Evolutionary conservation across 2,888 invertebrate species (phyloP).

Genomic region (Mycalesis mineus): DNA sequence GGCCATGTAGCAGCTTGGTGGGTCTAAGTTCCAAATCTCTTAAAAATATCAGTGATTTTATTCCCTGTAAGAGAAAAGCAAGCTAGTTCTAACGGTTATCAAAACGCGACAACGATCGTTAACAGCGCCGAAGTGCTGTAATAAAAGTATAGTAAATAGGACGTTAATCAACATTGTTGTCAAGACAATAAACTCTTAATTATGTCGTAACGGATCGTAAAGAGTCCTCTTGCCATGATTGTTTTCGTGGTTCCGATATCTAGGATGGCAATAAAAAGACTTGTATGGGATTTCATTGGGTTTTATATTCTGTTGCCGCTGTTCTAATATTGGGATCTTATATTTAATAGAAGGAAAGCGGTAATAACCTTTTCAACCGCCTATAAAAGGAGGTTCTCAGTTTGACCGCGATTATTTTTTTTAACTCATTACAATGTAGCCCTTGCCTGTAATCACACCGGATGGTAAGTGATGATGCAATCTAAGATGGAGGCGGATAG

Average conservation of each 20-base stretch:
- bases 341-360: no score
- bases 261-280: neutral
- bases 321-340: neutral
- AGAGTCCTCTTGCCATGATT: neutral
- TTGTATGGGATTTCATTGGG: neutral
- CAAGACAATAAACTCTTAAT: slow-evolving; percentile 30
- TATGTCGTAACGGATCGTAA: slow-evolving; percentile 15
- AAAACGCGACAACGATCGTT: neutral
- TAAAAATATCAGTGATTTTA: no score
- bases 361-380: no score
- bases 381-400: no score
- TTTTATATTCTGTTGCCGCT: neutral
- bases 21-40: no score
- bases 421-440: no score
- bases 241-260: slow-evolving; percentile 2
- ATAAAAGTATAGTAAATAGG: slow-evolving; percentile 26
- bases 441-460: no score
- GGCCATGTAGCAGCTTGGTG: no score
- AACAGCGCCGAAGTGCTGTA: neutral
- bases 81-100: neutral
- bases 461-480: no score
- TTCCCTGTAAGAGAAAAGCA: neutral
- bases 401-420: no score
- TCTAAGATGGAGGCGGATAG: no score
- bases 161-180: slow-evolving; percentile 26